phyloP scores from a whole-genome alignment of 2,797 vertebrate genomes.

The Coilia nasus region DNA sequence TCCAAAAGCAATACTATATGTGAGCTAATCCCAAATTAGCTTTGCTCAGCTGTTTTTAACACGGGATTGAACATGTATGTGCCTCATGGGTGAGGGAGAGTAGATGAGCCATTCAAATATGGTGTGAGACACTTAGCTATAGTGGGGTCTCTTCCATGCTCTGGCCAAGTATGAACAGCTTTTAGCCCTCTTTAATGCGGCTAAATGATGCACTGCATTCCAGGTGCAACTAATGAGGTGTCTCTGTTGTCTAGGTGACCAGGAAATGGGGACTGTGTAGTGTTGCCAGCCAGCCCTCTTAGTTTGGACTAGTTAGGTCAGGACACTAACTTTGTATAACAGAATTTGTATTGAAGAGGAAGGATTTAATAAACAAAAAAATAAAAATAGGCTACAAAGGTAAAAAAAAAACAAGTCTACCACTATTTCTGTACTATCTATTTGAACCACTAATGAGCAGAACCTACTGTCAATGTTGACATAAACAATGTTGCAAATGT shows the following conservation, averaged over 20 bases:
- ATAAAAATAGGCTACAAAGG: too few species aligned
- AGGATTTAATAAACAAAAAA: too few species aligned
- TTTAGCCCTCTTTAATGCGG: not conserved
- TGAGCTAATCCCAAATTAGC: not conserved
- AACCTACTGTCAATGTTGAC: not conserved
- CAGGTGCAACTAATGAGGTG: not conserved
- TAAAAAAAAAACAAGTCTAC: too few species aligned
- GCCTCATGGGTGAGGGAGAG: not conserved
- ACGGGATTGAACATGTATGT: not conserved
- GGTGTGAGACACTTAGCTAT: not conserved
- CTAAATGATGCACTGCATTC: not conserved
- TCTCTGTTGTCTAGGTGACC: not conserved
- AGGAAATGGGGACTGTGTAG: not conserved
- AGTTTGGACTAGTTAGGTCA: not conserved
- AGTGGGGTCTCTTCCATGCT: not conserved
- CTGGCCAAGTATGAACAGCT: not conserved
- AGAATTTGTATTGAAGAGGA: not conserved
- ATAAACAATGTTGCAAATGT: not conserved
- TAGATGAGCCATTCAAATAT: not conserved
- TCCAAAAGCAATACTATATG: not conserved
- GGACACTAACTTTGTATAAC: not conserved
- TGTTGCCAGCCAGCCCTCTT: not conserved
- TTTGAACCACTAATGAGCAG: too few species aligned
- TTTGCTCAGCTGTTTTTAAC: not conserved
- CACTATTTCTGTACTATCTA: not conserved